Conservation (phyloP, 2,113 vertebrate genomes). For the Ammodytes marinus region DNA sequence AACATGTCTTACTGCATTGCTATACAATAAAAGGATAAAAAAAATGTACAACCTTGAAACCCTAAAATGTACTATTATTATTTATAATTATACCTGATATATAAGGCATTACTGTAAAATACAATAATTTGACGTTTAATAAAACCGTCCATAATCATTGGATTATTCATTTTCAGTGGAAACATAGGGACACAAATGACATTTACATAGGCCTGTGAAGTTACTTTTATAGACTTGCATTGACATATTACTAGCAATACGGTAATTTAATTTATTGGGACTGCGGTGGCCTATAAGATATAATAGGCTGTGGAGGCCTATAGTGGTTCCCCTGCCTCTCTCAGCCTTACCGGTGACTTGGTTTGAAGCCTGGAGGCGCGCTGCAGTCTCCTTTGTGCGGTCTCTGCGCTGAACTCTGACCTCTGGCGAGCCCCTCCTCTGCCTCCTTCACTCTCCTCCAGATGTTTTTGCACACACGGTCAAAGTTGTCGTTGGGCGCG, state of each 20-base stretch:
- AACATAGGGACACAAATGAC: not conserved
- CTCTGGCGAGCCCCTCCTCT: not conserved
- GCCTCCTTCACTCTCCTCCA: constrained; percentile 79
- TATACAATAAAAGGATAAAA: not conserved
- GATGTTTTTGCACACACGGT: constrained; percentile 85
- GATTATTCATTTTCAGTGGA: not conserved
- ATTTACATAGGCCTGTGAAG: too few species aligned
- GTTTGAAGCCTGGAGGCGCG: too few species aligned
- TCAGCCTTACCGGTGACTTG: constrained; percentile 28
- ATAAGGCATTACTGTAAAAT: not conserved
- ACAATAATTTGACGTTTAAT: not conserved
- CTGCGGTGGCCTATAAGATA: not conserved
- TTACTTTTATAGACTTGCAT: not conserved
- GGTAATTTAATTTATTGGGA: not conserved
- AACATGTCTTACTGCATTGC: not conserved
- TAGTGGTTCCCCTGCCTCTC: not conserved
- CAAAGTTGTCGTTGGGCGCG: constrained; percentile 83
- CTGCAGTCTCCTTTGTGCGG: not conserved
- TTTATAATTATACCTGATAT: not conserved
- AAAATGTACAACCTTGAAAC: not conserved
- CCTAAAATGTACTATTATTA: not conserved
- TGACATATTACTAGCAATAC: not conserved
- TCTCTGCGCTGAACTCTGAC: not conserved
- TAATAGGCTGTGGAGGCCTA: not conserved
- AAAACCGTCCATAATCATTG: not conserved